A percentile compares a stretch with the other conserved stretches of the same genome.
phyloP scores from a whole-genome alignment of 2,888 invertebrate genomes.

The Endotricha flammealis region DNA sequence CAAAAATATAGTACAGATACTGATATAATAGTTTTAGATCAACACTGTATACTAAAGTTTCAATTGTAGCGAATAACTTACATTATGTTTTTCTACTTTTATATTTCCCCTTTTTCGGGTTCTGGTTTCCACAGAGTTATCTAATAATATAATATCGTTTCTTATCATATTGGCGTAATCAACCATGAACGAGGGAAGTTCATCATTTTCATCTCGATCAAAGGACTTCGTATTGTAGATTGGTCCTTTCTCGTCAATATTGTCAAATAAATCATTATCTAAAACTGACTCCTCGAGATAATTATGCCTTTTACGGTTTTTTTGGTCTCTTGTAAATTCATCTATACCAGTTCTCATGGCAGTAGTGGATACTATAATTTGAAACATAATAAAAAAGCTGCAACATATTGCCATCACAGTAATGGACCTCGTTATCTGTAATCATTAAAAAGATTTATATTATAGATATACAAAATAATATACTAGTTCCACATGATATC shows the following conservation, averaged over 20 bases:
- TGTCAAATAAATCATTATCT: slow-evolving; percentile 38
- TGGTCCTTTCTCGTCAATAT: slow-evolving; percentile 34
- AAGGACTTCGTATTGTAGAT: slow-evolving; percentile 35
- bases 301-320: slow-evolving; percentile 51
- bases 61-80: no score
- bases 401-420: slow-evolving; percentile 37
- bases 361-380: slow-evolving; percentile 41
- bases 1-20: no score
- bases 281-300: slow-evolving; percentile 44
- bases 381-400: slow-evolving; percentile 39
- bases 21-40: not conserved
- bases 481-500: no score
- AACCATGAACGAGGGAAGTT: slow-evolving; percentile 52
- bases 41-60: no score
- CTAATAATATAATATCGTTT: slow-evolving; percentile 59
- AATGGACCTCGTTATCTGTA: slow-evolving; percentile 43
- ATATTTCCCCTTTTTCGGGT: slow-evolving; percentile 61
- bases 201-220: slow-evolving; percentile 40
- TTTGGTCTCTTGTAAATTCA: slow-evolving; percentile 50
- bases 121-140: slow-evolving; percentile 63
- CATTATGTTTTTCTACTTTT: slow-evolving; percentile 47
- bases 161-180: slow-evolving; percentile 67
- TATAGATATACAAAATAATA: not conserved
- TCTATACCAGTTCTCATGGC: slow-evolving; percentile 45
- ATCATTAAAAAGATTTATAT: slow-evolving; percentile 17